These are phyloP conservation scores for Xyrauchen texanus DNA, from an alignment of 2,113 vertebrate genomes.

Conservation along the genomic window DNA sequence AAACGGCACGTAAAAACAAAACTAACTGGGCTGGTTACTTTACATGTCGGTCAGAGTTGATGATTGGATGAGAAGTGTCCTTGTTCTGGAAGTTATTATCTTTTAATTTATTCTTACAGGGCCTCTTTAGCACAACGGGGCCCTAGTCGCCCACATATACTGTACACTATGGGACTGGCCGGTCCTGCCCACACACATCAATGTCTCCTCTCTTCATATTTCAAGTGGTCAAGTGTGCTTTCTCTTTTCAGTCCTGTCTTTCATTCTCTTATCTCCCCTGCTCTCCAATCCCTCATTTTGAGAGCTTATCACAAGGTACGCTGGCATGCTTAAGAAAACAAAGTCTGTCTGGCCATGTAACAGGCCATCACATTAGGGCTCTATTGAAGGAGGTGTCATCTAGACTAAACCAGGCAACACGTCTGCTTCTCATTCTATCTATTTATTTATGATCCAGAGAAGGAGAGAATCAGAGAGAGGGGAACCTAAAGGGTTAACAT, in stretches of 20 bases:
- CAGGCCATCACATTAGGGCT: constrained; percentile 36
- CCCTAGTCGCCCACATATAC: too few species aligned
- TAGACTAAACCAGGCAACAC: constrained; percentile 39
- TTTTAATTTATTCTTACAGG: too few species aligned
- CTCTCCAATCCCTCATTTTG: constrained; percentile 9
- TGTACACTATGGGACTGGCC: too few species aligned
- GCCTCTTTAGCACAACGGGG: too few species aligned
- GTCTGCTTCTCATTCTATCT: constrained; percentile 51
- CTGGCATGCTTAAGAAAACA: constrained; percentile 43
- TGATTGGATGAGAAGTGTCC: too few species aligned
- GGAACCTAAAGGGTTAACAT: neutral
- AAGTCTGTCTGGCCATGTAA: constrained; percentile 33
- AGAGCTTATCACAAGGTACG: constrained; percentile 35
- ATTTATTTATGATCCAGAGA: constrained; percentile 51
- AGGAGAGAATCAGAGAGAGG: neutral
- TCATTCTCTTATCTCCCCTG: neutral
- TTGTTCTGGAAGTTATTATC: too few species aligned
- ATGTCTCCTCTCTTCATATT: neutral
- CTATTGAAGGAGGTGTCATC: constrained; percentile 48
- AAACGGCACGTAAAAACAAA: too few species aligned
- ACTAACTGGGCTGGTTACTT: too few species aligned
- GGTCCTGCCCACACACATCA: too few species aligned
- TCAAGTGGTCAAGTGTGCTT: neutral
- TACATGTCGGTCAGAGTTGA: too few species aligned
- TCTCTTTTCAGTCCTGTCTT: neutral